Conservation (phyloP, 2,888 invertebrate species). For the Ormyrus rosae region DNA sequence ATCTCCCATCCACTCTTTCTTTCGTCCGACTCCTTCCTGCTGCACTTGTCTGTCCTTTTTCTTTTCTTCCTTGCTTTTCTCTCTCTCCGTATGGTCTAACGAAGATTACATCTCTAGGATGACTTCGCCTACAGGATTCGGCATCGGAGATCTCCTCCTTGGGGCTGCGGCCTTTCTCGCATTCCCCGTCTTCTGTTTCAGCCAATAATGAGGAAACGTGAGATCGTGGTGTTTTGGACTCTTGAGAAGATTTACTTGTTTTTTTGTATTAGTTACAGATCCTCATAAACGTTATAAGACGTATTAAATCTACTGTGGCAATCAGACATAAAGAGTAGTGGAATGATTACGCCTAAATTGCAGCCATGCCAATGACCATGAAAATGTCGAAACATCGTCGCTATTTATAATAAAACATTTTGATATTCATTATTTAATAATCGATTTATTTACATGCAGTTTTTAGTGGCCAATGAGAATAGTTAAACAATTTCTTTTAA, state of each 20-base stretch:
- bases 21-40: slow-evolving; percentile 33
- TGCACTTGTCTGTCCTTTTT: slow-evolving; percentile 50
- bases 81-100: slow-evolving; percentile 37
- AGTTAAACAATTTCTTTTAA: no score
- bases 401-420: no score
- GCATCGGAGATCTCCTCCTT: slow-evolving; percentile 19
- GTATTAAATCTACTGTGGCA: no score
- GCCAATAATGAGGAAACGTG: slow-evolving; percentile 42
- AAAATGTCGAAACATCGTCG: no score
- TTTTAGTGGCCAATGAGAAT: no score
- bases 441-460: no score
- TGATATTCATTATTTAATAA: no score
- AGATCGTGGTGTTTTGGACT: slow-evolving; percentile 26
- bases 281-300: no score
- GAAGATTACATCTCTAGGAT: slow-evolving; percentile 52
- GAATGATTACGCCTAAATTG: no score
- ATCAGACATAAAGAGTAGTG: no score
- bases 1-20: slow-evolving; percentile 57
- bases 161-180: slow-evolving; percentile 9
- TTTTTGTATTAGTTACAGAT: neutral
- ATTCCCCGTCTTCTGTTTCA: slow-evolving; percentile 46
- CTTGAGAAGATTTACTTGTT: slow-evolving; percentile 18
- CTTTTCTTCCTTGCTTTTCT: slow-evolving; percentile 51
- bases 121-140: slow-evolving; percentile 39
- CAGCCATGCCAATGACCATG: no score